Evolutionary conservation across 2,888 invertebrate genomes (phyloP).

Genomic region (Entomobrya multifasciata): DNA sequence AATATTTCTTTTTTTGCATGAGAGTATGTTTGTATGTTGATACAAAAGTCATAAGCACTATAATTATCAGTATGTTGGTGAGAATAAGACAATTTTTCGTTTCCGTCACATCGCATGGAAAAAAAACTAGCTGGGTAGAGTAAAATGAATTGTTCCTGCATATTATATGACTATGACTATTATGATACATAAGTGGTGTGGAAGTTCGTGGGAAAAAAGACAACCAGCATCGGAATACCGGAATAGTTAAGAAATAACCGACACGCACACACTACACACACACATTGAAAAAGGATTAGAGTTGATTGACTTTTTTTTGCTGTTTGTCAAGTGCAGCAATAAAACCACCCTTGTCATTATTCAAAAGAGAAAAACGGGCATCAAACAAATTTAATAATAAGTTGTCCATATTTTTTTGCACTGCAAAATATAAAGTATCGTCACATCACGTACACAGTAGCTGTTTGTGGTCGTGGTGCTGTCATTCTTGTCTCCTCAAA

Average conservation of each 20-base stretch:
- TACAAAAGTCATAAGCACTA: conserved; percentile 8
- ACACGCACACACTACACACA: not conserved
- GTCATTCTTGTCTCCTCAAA: not conserved
- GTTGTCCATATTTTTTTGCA: not conserved
- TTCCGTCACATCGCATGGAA: conserved; percentile 59
- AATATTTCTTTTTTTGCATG: too few relatives aligned
- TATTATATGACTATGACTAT: too few relatives aligned
- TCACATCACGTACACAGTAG: too few relatives aligned
- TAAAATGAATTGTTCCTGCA: not conserved
- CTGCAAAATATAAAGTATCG: too few relatives aligned
- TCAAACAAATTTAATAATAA: too few relatives aligned
- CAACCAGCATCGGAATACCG: conserved; percentile 69
- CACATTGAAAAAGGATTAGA: conserved; percentile 37
- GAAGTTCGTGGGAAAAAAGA: conserved; percentile 70
- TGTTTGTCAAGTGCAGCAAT: conserved; percentile 38
- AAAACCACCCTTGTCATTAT: conserved; percentile 37
- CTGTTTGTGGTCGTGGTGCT: conserved; percentile 2
- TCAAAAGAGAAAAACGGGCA: too few relatives aligned
- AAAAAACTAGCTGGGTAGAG: too few relatives aligned
- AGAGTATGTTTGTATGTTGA: conserved; percentile 25
- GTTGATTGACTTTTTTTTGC: conserved; percentile 67
- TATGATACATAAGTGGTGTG: not conserved
- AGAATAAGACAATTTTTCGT: conserved; percentile 57
- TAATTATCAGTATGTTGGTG: conserved; percentile 65
- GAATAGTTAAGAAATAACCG: conserved; percentile 56